Base-by-base conservation (phyloP, 2,888 invertebrate genomes). In the Carcina quercana region DNA sequence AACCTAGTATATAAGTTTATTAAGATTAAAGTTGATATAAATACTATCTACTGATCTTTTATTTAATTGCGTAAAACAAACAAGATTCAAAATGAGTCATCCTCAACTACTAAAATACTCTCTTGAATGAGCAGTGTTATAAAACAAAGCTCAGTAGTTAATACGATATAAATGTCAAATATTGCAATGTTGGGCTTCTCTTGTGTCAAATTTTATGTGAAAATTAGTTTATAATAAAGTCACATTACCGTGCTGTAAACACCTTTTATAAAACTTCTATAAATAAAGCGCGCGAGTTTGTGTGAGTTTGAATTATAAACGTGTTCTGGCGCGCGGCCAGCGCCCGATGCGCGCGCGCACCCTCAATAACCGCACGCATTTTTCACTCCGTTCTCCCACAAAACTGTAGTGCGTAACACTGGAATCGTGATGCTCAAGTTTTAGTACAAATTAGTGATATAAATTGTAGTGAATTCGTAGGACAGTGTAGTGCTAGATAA, bases 191-290 rank as follows among this genome's bases (percentile, higher is more conserved):
- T n/a, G n/a, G n/a, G n/a, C n/a, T n/a, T n/a, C n/a, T n/a, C n/a
- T n/a, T n/a, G 13, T 14, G 20, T 15, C 30, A 15, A 37, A 30
- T 43, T 40, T 42, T 34, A 38, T 42, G 12, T 27, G 33, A 46
- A 46, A 43, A 11, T 45, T 27, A 48, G 51, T 52, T 52, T 57
- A 54, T 54, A 58, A 58, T 55, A 67, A n/a, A n/a, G n/a, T n/a
- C n/a, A 68, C 64, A 62, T 67, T 60, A 55, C 56, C 55, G 51
- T 46, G 56, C 50, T 56, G 65, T 76, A 82, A 78, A 78, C 73
- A 71, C 65, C 62, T 71, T 76, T 72, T 71, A 72, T 72, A 76
- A 76, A 71, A 64, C 49, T 60, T 75, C 82, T 82, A 82, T 74
- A 71, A 80, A 83, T 82, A 82, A 51, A 48, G 47, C 50, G 46